Evolutionary conservation across 2,797 vertebrate genomes (phyloP).

Genomic region (Chiroxiphia lanceolata): DNA sequence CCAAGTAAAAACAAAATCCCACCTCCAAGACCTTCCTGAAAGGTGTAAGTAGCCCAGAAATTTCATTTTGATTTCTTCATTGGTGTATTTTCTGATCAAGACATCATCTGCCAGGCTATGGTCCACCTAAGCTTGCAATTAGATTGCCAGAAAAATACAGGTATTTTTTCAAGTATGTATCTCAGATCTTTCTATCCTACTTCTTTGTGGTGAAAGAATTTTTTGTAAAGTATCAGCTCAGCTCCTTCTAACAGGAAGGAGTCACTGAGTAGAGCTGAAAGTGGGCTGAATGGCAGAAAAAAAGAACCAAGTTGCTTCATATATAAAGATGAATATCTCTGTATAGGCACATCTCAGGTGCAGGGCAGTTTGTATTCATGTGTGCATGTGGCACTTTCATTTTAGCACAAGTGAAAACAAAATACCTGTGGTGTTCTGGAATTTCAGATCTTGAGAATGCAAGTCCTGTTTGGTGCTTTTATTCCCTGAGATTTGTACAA

Average conservation of each 20-base stretch:
- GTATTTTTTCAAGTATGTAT: background rate
- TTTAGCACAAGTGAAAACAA: background rate
- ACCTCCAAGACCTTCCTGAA: background rate
- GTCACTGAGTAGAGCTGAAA: background rate
- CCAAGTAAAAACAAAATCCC: background rate
- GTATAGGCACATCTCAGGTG: background rate
- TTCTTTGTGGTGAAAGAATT: background rate
- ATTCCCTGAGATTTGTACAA: background rate
- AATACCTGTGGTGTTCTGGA: background rate
- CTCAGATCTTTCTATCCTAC: background rate
- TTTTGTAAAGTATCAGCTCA: background rate
- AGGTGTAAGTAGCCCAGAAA: background rate
- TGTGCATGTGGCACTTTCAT: background rate
- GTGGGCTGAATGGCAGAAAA: background rate
- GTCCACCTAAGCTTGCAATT: background rate
- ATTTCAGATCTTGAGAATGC: background rate
- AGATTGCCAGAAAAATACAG: background rate
- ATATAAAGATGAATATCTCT: background rate
- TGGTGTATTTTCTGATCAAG: background rate
- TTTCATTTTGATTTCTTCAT: background rate
- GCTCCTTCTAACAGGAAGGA: background rate
- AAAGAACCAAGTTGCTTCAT: background rate
- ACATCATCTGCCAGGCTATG: background rate
- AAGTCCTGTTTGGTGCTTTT: background rate
- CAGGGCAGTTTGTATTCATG: background rate